Evolutionary conservation across 2,113 vertebrate species (phyloP).

Genomic region (Telmatochromis brichardi): DNA sequence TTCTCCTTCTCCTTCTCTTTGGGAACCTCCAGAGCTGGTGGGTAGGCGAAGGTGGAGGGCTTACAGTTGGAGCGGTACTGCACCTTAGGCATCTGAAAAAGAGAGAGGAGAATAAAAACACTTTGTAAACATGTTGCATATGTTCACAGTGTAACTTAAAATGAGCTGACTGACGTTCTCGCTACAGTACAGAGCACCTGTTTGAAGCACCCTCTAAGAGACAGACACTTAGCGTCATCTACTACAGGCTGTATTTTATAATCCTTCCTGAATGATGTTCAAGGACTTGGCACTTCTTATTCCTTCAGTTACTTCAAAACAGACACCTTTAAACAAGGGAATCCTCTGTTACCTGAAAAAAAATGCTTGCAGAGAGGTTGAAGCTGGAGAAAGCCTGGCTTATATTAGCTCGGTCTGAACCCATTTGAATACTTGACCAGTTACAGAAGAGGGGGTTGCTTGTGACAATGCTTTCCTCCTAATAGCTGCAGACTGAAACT

Average conservation of each 20-base stretch:
- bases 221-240: background rate
- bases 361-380: background rate
- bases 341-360: background rate
- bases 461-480: background rate
- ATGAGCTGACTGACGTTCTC: background rate
- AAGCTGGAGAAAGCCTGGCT: background rate
- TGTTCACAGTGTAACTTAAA: background rate
- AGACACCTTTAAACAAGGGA: background rate
- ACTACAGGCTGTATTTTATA: background rate
- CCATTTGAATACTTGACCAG: background rate
- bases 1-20: conserved; percentile 99
- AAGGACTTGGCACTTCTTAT: background rate
- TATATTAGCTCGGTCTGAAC: background rate
- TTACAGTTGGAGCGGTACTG: conserved; percentile 99
- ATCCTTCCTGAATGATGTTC: background rate
- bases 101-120: background rate
- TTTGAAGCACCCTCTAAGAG: background rate
- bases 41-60: conserved; percentile 97
- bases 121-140: background rate
- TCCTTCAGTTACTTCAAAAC: background rate
- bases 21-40: conserved; percentile 93
- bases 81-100: conserved; percentile 93
- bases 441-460: background rate
- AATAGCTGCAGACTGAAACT: background rate
- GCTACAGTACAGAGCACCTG: background rate